phyloP scores from a whole-genome alignment of 2,888 invertebrate genomes.

The Idaea aversata region DNA sequence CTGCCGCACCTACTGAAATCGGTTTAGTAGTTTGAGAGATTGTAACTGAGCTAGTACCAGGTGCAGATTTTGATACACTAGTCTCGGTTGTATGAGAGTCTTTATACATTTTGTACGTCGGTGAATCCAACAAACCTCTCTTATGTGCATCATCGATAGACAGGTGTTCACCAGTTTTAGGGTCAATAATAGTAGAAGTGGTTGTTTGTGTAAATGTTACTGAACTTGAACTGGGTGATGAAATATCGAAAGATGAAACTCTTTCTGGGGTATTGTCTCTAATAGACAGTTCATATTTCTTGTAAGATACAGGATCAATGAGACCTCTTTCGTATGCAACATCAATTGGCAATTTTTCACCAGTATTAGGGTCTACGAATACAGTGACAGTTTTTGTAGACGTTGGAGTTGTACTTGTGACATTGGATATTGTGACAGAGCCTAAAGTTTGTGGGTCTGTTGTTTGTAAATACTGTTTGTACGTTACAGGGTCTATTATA shows the following conservation, averaged over 20 bases:
- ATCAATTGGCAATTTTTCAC: constrained; percentile 85
- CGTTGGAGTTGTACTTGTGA: constrained; percentile 62
- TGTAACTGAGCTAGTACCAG: constrained; percentile 41
- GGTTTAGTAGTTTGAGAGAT: constrained; percentile 65
- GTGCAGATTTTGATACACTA: constrained; percentile 21
- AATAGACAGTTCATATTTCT: constrained; percentile 69
- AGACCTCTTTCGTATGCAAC: constrained; percentile 81
- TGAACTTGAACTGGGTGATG: constrained; percentile 31
- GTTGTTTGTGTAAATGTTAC: constrained; percentile 36
- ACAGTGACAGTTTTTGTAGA: constrained; percentile 32
- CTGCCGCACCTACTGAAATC: constrained; percentile 80
- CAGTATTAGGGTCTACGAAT: constrained; percentile 86
- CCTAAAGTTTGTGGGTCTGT: constrained; percentile 22
- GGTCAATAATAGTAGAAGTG: constrained; percentile 76
- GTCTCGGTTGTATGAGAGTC: constrained; percentile 28
- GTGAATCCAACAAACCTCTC: constrained; percentile 74
- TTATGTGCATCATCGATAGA: constrained; percentile 84
- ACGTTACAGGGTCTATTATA: constrained; percentile 49
- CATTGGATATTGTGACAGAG: constrained; percentile 36
- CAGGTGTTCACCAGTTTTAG: constrained; percentile 86
- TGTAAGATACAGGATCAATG: constrained; percentile 70
- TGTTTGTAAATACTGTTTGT: constrained; percentile 27
- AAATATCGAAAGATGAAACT: constrained; percentile 24
- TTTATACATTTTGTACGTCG: constrained; percentile 39
- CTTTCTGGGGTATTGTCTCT: constrained; percentile 46